phyloP scores from a whole-genome alignment of 2,797 vertebrate species.

The Sebastiscus tertius region DNA sequence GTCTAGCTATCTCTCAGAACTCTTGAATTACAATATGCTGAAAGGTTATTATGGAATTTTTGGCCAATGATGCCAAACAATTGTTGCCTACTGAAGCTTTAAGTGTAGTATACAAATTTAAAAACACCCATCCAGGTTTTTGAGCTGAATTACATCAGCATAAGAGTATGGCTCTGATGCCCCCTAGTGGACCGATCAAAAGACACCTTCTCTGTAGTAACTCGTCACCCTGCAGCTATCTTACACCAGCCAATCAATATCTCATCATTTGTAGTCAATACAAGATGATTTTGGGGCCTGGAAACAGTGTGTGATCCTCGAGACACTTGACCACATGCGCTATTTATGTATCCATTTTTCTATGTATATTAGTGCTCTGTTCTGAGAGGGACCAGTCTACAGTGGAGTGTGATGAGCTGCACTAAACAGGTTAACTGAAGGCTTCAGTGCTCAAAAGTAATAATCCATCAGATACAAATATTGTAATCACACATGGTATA shows the following conservation, averaged over 20 bases:
- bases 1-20: too few relatives aligned
- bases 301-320: background rate
- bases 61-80: too few relatives aligned
- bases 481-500: too few relatives aligned
- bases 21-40: too few relatives aligned
- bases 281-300: background rate
- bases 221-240: background rate
- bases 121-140: too few relatives aligned
- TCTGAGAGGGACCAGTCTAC: too few relatives aligned
- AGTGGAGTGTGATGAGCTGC: background rate
- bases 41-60: too few relatives aligned
- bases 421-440: background rate
- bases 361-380: background rate
- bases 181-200: background rate
- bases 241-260: background rate
- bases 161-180: background rate
- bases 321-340: background rate
- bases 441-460: background rate
- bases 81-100: too few relatives aligned
- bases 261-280: background rate
- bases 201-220: background rate
- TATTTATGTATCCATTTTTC: background rate
- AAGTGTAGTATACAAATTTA: too few relatives aligned
- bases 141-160: too few relatives aligned
- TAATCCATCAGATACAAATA: background rate